Evolutionary conservation across 2,113 vertebrate species (phyloP), one percentile per base, ranked within the genome.

Genomic region (Mastomys coucha): DNA sequence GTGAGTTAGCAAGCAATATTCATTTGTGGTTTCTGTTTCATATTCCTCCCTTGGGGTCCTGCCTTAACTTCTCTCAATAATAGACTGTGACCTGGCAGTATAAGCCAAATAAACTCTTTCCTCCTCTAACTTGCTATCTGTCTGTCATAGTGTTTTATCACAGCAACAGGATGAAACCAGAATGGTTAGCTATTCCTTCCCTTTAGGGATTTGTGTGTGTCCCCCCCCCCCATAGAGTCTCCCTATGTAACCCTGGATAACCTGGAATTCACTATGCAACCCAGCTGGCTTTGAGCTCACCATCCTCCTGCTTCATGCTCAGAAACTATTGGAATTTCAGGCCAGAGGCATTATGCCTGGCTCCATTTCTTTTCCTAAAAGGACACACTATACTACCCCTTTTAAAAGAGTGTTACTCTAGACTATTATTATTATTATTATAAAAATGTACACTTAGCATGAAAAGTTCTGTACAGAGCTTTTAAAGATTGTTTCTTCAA

Each of bases 401-500:
- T 72, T 39, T 70, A 76, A 81, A 96, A 92, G 33, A 91, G 24
- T 36, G 11, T 17, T 60, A 69, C 60, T 60, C 60, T 76, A 75
- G n/a, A 77, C 49, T 80, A 58, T 91, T 70, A 67, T n/a, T 49
- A 53, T 17, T 80, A 58, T 91, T 70, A 67, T n/a, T 49, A 53
- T 17, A 33, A 94, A 31, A 94, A 91, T 65, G 91, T 58, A 36
- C 17, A 89, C 58, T 39, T 58, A 70, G n/a, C 42, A 88, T 31
- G 33, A 67, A 95, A 89, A 88, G 72, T 26, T 89, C 86, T 87
- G 49, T 67, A 53, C 16, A 67, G 4, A 69, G 56, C 53, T 88
- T 91, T 91, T 60, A 49, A 78, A 91, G 60, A 69, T 16, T 45
- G 67, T 94, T 96, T 93, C 42, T 73, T 93, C 85, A 87, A 89